Percentiles rank a stretch among this genome's conserved stretches.
phyloP scores from a whole-genome alignment of 2,113 vertebrate genomes.

The Gymnarchus niloticus region DNA sequence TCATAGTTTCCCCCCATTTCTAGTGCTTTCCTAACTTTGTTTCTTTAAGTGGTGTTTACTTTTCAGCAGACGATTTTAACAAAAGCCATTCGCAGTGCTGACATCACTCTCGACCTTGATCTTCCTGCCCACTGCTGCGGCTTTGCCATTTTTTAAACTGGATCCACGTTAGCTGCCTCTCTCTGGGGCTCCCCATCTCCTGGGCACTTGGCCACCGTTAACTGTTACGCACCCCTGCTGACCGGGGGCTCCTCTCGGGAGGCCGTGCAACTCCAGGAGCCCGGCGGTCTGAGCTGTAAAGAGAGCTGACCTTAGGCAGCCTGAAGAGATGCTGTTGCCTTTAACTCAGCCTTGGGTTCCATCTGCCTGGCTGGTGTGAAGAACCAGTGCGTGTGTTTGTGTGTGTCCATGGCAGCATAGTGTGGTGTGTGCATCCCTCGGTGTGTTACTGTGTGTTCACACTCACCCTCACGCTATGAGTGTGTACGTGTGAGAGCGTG shows the following conservation, averaged over 20 bases:
- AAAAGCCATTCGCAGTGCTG: background rate
- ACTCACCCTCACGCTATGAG: too few relatives aligned
- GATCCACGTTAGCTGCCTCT: background rate
- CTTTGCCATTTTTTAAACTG: background rate
- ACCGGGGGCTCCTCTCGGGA: conserved; percentile 30
- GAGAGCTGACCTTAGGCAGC: conserved; percentile 65
- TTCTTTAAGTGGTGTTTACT: background rate
- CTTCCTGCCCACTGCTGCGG: background rate
- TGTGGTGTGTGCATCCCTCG: background rate
- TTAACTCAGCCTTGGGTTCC: conserved; percentile 32
- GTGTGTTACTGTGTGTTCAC: background rate
- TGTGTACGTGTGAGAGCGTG: background rate
- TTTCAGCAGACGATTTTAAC: background rate
- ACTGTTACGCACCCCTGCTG: background rate
- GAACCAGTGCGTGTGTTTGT: background rate
- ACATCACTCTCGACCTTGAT: background rate
- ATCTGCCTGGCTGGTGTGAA: conserved; percentile 11
- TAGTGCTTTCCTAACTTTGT: too few relatives aligned
- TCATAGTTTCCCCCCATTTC: background rate
- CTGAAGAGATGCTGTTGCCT: conserved; percentile 44
- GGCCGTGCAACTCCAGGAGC: conserved; percentile 52
- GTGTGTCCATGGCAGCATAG: too few relatives aligned
- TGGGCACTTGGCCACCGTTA: background rate
- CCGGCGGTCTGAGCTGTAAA: conserved; percentile 63
- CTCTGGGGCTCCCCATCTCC: too few relatives aligned